Conservation (phyloP, 2,797 vertebrate species). For the Denticeps clupeoides region DNA sequence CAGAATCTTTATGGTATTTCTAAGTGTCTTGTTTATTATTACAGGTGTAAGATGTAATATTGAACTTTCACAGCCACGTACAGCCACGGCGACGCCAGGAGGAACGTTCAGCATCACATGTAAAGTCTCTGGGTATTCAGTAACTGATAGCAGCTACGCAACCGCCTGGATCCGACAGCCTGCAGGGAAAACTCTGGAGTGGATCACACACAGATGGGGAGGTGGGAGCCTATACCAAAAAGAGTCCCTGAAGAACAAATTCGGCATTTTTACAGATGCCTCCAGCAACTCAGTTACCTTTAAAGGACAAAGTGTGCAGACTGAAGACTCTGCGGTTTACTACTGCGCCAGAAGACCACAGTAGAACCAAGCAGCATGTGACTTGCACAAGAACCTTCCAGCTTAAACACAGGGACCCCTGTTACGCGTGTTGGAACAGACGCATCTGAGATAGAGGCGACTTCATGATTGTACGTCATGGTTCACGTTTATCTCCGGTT, state of each 20-base stretch:
- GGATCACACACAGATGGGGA: constrained; percentile 10
- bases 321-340: constrained; percentile 28
- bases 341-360: constrained; percentile 21
- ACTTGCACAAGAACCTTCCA: constrained; percentile 13
- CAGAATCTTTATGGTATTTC: too few species aligned
- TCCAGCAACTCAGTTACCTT: constrained; percentile 21
- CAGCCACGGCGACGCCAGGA: neutral
- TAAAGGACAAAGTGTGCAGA: constrained; percentile 12
- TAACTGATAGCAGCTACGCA: neutral
- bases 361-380: constrained; percentile 8
- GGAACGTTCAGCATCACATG: constrained; percentile 7
- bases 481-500: too few species aligned
- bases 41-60: constrained; percentile 18
- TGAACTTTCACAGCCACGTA: neutral
- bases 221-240: neutral
- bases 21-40: neutral
- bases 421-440: too few species aligned
- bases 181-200: constrained; percentile 24
- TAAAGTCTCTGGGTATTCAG: constrained; percentile 8
- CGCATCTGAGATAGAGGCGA: too few species aligned
- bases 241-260: constrained; percentile 23
- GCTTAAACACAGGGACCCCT: too few species aligned
- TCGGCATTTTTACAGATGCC: constrained; percentile 20
- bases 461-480: too few species aligned
- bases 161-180: constrained; percentile 22